Conservation (phyloP, 1,140 invertebrate species). For the Coelopa frigida region DNA sequence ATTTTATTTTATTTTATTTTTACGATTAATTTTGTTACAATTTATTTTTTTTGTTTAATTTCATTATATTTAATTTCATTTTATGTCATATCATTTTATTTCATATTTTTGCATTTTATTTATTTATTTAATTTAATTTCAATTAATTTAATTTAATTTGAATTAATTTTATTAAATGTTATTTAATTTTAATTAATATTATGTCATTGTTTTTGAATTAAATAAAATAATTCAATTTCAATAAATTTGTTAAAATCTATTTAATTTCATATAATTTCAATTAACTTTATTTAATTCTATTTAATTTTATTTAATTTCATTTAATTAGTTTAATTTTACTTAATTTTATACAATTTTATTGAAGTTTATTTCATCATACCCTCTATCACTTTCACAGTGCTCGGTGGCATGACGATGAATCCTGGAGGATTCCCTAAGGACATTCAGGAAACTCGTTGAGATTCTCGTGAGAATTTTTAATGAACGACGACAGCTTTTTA, state of each 20-base stretch:
- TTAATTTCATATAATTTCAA: not conserved
- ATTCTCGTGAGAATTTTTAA: too few species aligned
- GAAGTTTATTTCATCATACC: not conserved
- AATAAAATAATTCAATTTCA: not conserved
- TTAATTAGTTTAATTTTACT: not conserved
- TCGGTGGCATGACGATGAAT: too few species aligned
- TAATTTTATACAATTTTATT: not conserved
- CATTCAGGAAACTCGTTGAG: too few species aligned
- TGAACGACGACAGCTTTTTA: too few species aligned
- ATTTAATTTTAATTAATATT: not conserved
- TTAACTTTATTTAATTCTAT: not conserved
- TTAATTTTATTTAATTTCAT: not conserved
- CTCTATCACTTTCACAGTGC: too few species aligned
- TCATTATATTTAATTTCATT: not conserved
- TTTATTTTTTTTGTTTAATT: not conserved
- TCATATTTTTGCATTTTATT: not conserved
- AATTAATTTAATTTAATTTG: not conserved
- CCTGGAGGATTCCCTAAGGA: too few species aligned
- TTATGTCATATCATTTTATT: not conserved
- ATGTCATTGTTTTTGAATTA: not conserved
- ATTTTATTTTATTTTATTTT: not conserved
- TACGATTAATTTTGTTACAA: not conserved
- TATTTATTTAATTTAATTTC: not conserved
- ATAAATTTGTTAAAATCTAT: not conserved
- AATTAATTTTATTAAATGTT: not conserved